phyloP scores from a whole-genome alignment of 1,140 invertebrate genomes.

The Himalopsyche phryganea region DNA sequence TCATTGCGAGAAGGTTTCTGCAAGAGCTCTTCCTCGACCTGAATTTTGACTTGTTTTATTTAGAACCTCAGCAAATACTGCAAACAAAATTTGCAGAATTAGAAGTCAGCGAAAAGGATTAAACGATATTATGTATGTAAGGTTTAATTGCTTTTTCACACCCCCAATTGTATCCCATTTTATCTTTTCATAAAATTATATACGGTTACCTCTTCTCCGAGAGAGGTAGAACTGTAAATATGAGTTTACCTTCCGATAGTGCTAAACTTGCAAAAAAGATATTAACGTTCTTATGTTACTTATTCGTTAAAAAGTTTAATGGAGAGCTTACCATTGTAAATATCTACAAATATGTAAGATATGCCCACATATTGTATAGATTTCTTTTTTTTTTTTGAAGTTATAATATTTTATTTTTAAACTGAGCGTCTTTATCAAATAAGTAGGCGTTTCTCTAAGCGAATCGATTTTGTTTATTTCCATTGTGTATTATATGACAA shows the following conservation, averaged over 20 bases:
- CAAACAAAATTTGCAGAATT: slow-evolving; percentile 22
- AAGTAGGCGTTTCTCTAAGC: too few relatives aligned
- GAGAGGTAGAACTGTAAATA: neutral
- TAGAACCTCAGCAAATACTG: slow-evolving; percentile 46
- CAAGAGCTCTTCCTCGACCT: slow-evolving; percentile 93
- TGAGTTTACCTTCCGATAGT: neutral
- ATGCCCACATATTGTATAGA: slow-evolving; percentile 7
- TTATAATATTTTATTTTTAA: slow-evolving; percentile 1
- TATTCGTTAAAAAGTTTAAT: neutral
- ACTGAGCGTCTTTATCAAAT: too few relatives aligned
- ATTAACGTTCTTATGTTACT: neutral
- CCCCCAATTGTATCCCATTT: neutral
- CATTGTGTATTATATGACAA: neutral
- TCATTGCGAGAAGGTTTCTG: slow-evolving; percentile 80
- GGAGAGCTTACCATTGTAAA: slow-evolving; percentile 3
- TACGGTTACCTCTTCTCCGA: neutral
- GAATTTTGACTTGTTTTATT: slow-evolving; percentile 62
- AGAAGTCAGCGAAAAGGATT: slow-evolving; percentile 4
- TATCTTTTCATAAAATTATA: neutral
- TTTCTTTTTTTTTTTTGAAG: slow-evolving; percentile 9
- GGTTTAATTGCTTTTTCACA: neutral
- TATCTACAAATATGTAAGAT: slow-evolving; percentile 13
- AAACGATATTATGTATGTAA: neutral
- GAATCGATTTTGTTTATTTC: too few relatives aligned
- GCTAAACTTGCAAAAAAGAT: neutral